Evolutionary conservation across 2,797 vertebrate species (phyloP).

Genomic region (Discoglossus pictus): DNA sequence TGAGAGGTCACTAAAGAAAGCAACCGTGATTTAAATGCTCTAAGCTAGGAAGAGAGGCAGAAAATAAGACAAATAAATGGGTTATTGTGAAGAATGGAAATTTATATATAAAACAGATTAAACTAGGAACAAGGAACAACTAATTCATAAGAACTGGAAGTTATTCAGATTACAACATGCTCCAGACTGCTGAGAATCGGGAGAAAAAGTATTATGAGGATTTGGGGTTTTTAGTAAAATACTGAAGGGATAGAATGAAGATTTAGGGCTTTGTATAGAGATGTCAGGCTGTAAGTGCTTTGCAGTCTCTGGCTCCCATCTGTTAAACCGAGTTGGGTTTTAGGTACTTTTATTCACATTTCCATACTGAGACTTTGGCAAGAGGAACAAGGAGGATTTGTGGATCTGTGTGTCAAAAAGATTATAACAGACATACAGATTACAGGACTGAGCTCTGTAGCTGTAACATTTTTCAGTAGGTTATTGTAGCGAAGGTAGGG

Average conservation of each 20-base stretch:
- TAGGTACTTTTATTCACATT: too few relatives aligned
- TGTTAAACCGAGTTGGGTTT: neutral
- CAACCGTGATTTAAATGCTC: neutral
- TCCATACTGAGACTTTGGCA: too few relatives aligned
- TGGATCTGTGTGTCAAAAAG: too few relatives aligned
- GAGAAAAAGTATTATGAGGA: neutral
- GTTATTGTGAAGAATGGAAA: slow-evolving; percentile 2
- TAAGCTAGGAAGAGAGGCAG: neutral
- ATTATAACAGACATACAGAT: too few relatives aligned
- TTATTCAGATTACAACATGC: neutral
- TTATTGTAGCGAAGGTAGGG: too few relatives aligned
- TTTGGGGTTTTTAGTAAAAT: neutral
- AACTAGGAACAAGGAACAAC: too few relatives aligned
- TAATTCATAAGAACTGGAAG: neutral
- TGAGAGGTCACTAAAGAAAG: too few relatives aligned
- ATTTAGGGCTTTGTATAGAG: neutral
- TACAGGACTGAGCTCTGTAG: too few relatives aligned
- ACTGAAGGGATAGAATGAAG: neutral
- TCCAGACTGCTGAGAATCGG: neutral
- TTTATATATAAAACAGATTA: neutral
- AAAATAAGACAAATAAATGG: neutral
- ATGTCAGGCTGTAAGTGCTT: too few relatives aligned
- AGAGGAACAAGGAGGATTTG: too few relatives aligned
- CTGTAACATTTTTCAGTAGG: too few relatives aligned
- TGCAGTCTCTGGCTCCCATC: neutral